A percentile compares a stretch with the other conserved stretches of the same genome.
Conservation (phyloP, 2,113 vertebrate species). For the Galbula dea region DNA sequence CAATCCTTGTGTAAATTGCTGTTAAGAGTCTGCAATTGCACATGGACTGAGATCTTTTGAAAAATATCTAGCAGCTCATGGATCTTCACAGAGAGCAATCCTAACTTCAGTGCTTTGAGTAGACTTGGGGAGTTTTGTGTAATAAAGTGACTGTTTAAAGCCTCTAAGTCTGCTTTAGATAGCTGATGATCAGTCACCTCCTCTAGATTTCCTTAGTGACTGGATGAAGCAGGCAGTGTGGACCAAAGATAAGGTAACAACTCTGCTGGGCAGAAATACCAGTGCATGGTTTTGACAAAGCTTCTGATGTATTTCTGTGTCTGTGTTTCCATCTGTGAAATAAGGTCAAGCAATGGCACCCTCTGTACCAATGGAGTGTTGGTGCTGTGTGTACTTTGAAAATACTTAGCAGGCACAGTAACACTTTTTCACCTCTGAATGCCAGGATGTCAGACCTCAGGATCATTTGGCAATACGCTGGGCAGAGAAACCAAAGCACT, state of each 20-base stretch:
- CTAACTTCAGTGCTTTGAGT: background rate
- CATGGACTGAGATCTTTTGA: background rate
- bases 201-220: background rate
- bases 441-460: background rate
- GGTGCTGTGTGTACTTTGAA: background rate
- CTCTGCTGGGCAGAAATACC: background rate
- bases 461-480: background rate
- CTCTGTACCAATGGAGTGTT: background rate
- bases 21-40: background rate
- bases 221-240: background rate
- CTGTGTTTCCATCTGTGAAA: background rate
- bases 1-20: background rate
- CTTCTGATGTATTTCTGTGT: background rate
- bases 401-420: background rate
- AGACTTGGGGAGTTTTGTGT: background rate
- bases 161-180: background rate
- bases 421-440: background rate
- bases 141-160: background rate
- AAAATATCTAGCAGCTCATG: background rate
- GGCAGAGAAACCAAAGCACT: background rate
- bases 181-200: background rate
- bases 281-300: background rate
- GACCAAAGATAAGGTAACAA: no score
- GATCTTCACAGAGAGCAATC: background rate
- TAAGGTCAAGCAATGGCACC: rapidly evolving